A percentile compares a stretch with the other conserved stretches of the same genome.
These are phyloP conservation scores for Colius striatus DNA, from an alignment of 2,113 vertebrate species.

Conservation along the genomic window DNA sequence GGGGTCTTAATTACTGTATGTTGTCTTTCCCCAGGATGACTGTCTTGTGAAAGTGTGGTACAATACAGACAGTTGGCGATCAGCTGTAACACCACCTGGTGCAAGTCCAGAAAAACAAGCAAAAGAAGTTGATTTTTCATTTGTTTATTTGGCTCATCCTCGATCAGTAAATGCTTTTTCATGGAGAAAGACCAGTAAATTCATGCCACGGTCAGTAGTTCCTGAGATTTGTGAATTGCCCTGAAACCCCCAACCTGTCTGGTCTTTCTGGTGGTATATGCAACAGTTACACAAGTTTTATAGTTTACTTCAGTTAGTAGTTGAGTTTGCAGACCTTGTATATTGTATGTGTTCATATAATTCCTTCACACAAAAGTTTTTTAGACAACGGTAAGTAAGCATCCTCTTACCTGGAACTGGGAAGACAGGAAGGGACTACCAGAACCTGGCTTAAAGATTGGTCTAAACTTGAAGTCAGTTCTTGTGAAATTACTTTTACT, in stretches of 20 bases:
- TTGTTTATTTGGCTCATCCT: conserved; percentile 96
- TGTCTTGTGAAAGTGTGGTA: conserved; percentile 98
- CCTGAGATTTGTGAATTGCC: background rate
- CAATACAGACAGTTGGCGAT: conserved; percentile 89
- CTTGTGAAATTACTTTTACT: background rate
- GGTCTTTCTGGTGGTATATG: background rate
- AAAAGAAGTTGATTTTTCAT: conserved; percentile 89
- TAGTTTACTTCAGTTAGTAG: background rate
- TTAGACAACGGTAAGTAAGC: background rate
- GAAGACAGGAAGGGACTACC: background rate
- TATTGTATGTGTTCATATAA: background rate
- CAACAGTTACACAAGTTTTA: background rate
- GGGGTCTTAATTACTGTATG: background rate
- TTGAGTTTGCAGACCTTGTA: background rate
- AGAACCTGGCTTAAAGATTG: background rate
- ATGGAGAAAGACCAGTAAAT: conserved; percentile 98
- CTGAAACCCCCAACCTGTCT: fast-evolving
- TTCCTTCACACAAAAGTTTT: background rate
- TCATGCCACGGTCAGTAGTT: conserved; percentile 88
- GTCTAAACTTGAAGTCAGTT: background rate
- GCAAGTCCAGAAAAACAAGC: conserved; percentile 77
- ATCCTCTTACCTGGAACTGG: background rate
- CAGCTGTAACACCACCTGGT: conserved; percentile 79
- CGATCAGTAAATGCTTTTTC: conserved; percentile 94
- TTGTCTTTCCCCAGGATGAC: conserved; percentile 84